Evolutionary conservation across 1,140 invertebrate species (phyloP), one percentile per base, ranked within the genome.

Genomic region (Eriocheir sinensis): DNA sequence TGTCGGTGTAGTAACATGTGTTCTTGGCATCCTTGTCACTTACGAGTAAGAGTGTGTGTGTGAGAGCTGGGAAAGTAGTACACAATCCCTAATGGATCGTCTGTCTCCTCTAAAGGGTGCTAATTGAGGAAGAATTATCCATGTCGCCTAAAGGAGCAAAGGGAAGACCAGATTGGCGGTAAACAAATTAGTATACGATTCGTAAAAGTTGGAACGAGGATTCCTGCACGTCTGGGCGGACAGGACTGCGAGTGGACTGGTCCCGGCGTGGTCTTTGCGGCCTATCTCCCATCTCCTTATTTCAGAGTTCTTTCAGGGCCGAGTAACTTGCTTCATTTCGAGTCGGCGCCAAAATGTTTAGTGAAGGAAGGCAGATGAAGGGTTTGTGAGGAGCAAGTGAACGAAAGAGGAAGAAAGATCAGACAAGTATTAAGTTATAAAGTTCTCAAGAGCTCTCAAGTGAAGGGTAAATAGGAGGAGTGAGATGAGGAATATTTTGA

Each of bases 371-470:
- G 27, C 60, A 72, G 60, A 72, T 72, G 60, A 72, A 72, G 60
- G 60, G 2, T n/a, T 72, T 72, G 60, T 72, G 60, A n/a, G 27
- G 27, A 72, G 21, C 21, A 72, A 72, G 21, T 72, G 60, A 72
- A 72, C 48, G 60, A 72, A 72, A 72, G 60, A 72, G 27, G 12
- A 72, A 1, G 21, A 72, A 72, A 72, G 60, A 72, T n/a, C 21
- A n/a, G 60, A 72, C 60, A 27, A 72, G 60, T n/a, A 72, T 72
- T n/a, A 72, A 72, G 60, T n/a, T 72, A 72, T 72, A n/a, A 72
- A 72, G 27, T 21, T 21, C 6, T 8, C 1, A n/a, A 72, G 60
- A 72, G 60, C 4, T n/a, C 60, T 72, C 60, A 72, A 72, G 60
- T 72, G 60, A 72, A 72, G 17, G 21, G 60, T 72, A 72, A 72